Conservation (phyloP, 2,113 vertebrate species). For the Barnardius zonarius region DNA sequence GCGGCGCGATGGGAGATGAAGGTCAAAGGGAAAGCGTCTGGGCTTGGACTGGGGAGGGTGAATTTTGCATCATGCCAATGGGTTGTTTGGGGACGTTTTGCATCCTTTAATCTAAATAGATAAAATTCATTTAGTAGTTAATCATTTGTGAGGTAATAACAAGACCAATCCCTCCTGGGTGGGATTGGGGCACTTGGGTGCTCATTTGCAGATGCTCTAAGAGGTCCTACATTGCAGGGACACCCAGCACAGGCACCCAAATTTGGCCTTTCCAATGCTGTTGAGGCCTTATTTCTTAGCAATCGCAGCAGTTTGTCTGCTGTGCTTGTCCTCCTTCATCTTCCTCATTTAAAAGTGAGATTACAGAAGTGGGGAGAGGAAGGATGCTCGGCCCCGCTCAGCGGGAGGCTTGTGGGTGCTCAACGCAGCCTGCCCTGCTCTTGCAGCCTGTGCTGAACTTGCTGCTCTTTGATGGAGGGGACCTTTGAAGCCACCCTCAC, state of each 20-base stretch:
- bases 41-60: too few relatives aligned
- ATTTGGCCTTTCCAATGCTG: not conserved
- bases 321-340: not conserved
- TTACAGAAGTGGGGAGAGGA: not conserved
- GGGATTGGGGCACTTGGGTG: not conserved
- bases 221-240: not conserved
- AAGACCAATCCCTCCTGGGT: accelerated
- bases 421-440: not conserved
- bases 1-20: accelerated
- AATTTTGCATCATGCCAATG: not conserved
- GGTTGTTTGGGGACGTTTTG: not conserved
- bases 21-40: not conserved
- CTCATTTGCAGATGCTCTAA: accelerated
- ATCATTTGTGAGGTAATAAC: not conserved
- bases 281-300: not conserved
- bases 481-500: not conserved
- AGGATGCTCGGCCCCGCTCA: not conserved
- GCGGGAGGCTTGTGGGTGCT: not conserved
- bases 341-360: accelerated
- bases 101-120: not conserved
- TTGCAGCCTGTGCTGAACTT: accelerated
- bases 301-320: not conserved
- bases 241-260: not conserved
- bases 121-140: not conserved
- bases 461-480: not conserved